Conservation (phyloP, 2,888 invertebrate genomes). For the Lasiommata megera region DNA sequence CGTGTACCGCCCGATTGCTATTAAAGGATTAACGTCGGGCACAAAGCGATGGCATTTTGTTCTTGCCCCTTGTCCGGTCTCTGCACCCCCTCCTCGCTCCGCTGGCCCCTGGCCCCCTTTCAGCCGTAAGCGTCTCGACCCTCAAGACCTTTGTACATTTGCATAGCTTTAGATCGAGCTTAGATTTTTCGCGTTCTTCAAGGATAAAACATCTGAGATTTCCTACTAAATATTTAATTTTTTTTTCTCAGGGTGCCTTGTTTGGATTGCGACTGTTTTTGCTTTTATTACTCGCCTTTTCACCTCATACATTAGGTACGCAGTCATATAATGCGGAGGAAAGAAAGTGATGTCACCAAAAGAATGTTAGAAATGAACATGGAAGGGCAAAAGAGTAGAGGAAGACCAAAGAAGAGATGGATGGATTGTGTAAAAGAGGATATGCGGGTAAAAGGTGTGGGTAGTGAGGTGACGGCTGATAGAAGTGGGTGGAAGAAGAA, state of each 20-base stretch:
- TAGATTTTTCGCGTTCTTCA: conserved; percentile 73
- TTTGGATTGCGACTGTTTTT: neutral
- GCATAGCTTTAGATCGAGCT: conserved; percentile 73
- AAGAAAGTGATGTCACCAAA: too few relatives aligned
- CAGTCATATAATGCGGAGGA: too few relatives aligned
- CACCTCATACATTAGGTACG: too few relatives aligned
- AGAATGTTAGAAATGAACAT: too few relatives aligned
- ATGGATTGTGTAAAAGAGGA: too few relatives aligned
- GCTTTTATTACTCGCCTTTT: too few relatives aligned
- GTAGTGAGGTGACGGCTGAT: too few relatives aligned
- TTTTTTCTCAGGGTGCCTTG: neutral
- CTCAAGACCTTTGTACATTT: conserved; percentile 77
- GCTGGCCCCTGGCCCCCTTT: conserved; percentile 40
- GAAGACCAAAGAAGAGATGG: too few relatives aligned
- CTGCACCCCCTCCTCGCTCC: conserved; percentile 31
- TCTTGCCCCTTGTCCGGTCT: conserved; percentile 69
- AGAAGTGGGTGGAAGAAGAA: too few relatives aligned
- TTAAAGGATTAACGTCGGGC: conserved; percentile 74
- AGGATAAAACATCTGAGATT: conserved; percentile 56
- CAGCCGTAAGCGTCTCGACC: conserved; percentile 47
- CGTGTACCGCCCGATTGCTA: conserved; percentile 61
- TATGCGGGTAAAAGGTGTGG: too few relatives aligned
- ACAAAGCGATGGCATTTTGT: conserved; percentile 77
- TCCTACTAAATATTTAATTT: conserved; percentile 24
- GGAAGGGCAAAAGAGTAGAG: too few relatives aligned